A percentile compares a stretch with the other conserved stretches of the same genome.
Conservation (phyloP, 2,888 invertebrate species). For the Cancer borealis region DNA sequence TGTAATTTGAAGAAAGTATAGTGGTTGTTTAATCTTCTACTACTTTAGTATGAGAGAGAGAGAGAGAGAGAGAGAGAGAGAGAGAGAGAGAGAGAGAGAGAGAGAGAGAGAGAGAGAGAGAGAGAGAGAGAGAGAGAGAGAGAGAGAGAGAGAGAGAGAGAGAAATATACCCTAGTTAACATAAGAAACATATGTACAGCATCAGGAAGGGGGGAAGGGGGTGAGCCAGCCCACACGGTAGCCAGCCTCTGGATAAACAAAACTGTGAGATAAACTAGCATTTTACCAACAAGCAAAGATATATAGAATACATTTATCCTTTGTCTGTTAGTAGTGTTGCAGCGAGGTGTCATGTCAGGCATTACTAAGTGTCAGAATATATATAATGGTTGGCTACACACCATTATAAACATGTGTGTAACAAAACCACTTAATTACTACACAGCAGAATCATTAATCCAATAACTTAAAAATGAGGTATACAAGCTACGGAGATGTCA, state of each 20-base stretch:
- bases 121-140: too few species aligned
- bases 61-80: conserved; percentile 34
- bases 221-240: not conserved
- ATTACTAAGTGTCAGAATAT: not conserved
- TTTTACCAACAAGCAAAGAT: not conserved
- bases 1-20: not conserved
- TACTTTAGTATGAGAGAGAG: conserved; percentile 23
- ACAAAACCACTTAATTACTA: not conserved
- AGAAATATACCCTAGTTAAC: not conserved
- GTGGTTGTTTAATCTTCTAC: not conserved
- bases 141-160: not conserved
- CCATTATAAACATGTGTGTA: not conserved
- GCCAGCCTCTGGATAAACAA: not conserved
- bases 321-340: not conserved
- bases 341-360: not conserved
- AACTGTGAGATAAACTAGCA: not conserved
- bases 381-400: not conserved
- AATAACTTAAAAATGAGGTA: not conserved
- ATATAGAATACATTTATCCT: not conserved
- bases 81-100: conserved; percentile 25
- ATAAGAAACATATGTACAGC: not conserved
- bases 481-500: not conserved
- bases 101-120: conserved; percentile 35
- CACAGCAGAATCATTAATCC: not conserved
- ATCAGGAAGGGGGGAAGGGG: not conserved